Evolutionary conservation across 53 echinoderm and acorn worm genomes (phyloP), one percentile per base, ranked within the genome.

Genomic region (Actinopyga echinites): DNA sequence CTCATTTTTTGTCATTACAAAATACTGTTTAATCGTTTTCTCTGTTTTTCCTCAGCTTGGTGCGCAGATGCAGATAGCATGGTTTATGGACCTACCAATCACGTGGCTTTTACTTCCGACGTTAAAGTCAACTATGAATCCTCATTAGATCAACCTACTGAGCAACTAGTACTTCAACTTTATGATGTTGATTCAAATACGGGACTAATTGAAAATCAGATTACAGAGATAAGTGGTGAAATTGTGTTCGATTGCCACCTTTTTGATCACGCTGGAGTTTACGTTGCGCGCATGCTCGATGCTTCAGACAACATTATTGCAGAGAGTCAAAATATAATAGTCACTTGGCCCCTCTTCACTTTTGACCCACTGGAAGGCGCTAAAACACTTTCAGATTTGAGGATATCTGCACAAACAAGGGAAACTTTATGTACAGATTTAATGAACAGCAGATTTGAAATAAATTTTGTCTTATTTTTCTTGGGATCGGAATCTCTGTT

Each of bases 231-330:
- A 83, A 54, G 26, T 85, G 95, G 30, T 61, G 54, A 57, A 37
- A 83, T 92, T 6, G 73, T 45, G 8, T 92, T 95, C 56, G 90
- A 83, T 21, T 95, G 95, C 53, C 84, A 82, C 66, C 87, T 82
- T 83, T 87, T 95, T 62, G 92, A 95, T 77, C 92, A 92, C 44
- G 84, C 75, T 42, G 95, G 95, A 57, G 75, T 82, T 29, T 95
- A 87, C 73, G 74, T 56, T 61, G 77, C 84, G 21, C 75, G 85
- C 30, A 85, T 90, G 68, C 80, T 79, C 12, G 43, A 31, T 68
- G 73, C 49, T 58, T 42, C 79, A 17, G 80, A 69, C 25, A 79
- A 69, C 22, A 58, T 65, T 28, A 28, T 74, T 13, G 71, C 65
- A 31, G 35, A 65, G 25, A 88, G 25, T 30, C 33, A 54, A 4